Base-by-base conservation (phyloP, 2,797 vertebrate species). In the Lutjanus campechanus region DNA sequence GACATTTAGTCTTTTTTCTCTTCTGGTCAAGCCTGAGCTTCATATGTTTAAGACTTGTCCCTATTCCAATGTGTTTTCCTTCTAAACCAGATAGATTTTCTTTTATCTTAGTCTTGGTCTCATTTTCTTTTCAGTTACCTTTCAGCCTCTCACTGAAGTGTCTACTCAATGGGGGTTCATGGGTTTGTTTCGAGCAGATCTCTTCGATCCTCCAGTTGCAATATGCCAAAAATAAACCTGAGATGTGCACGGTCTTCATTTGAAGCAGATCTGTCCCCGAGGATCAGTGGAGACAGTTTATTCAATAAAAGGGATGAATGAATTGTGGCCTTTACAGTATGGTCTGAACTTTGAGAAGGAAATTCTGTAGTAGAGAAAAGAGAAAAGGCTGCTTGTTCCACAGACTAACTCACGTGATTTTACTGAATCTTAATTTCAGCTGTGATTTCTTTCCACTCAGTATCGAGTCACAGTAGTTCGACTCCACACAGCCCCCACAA, bases 201-300 rank as follows among this genome's bases (percentile, higher is more conserved):
- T 73, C 68, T 85, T 64, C 2, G 16, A 58, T 82, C 49, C 47
- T 89, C 50, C 56, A 69, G 78, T 70, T 83, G 47, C 73, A 50
- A 85, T 77, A 69, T 74, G 66, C 82, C 82, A 81, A 76, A 93
- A 92, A 91, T 87, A 91, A 88, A 89, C 70, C 55, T 69, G 29
- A 78, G 65, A 64, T 43, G 65, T 82, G 64, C 17, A 1, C 40
- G 19, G 16, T 72, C 36, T 78, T 60, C 41, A 55, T 22, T 72
- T 80, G 44, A 40, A 68, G 69, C 69, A 72, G 29, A 73, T 65
- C 17, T 22, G 36, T 75, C 61, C 49, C 17, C 12, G 22, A 46
- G 43, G 41, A 66, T 12, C 19, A n/a, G 46, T 13, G 2, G 66
- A 47, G 40, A 20, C 44, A 0, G 1, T 51, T 79, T 53, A 83